Percentiles rank a stretch among this genome's conserved stretches.
phyloP scores from a whole-genome alignment of 2,888 invertebrate species.

The Amiota communis region DNA sequence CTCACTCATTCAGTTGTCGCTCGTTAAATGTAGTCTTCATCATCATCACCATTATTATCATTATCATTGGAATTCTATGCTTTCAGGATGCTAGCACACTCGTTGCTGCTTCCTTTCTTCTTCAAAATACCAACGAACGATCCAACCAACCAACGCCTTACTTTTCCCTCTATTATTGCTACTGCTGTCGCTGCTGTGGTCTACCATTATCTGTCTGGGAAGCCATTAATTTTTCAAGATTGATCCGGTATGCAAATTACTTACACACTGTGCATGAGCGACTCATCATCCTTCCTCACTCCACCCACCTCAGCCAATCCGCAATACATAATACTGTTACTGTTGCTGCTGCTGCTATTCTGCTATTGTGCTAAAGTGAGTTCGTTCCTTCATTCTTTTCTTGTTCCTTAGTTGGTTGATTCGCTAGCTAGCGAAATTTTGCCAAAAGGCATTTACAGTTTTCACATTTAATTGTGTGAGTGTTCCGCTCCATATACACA shows the following conservation, averaged over 20 bases:
- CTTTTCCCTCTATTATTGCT: not conserved
- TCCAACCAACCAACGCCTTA: not conserved
- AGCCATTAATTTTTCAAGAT: slow-evolving; percentile 71
- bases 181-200: slow-evolving; percentile 46
- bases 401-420: too few relatives aligned
- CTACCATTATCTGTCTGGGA: slow-evolving; percentile 69
- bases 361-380: not conserved
- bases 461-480: slow-evolving; percentile 13
- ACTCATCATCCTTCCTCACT: slow-evolving; percentile 27
- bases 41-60: not conserved
- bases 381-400: too few relatives aligned
- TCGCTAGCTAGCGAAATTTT: not conserved
- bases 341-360: not conserved
- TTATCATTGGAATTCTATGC: slow-evolving; percentile 18
- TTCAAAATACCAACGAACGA: not conserved
- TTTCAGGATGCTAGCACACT: slow-evolving; percentile 45
- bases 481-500: not conserved
- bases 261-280: slow-evolving; percentile 56
- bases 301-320: too few relatives aligned
- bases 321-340: not conserved
- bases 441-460: not conserved
- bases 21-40: not conserved
- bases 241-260: slow-evolving; percentile 72
- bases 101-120: slow-evolving; percentile 45
- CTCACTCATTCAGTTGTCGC: not conserved